Evolutionary conservation across 2,797 vertebrate species (phyloP), one percentile per base, ranked within the genome.

Genomic region (Acipenser ruthenus): DNA sequence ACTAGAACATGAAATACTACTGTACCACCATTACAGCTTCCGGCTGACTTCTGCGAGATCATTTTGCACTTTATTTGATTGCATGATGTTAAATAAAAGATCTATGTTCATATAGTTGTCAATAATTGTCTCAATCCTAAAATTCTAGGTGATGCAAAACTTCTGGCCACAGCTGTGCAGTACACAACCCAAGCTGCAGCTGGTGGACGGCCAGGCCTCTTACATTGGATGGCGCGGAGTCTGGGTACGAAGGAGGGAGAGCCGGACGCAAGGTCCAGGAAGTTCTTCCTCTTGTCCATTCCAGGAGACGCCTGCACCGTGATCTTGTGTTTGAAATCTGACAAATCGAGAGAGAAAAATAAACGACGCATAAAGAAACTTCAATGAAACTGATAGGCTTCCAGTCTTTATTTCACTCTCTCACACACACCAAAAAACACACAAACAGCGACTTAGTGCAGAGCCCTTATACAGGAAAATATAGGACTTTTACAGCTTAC

Each of bases 321-420:
- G 68, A 95, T 94, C 76, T 94, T 93, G 77, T 95, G 93, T 79
- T 95, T 94, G 76, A 95, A 95, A 79, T 94, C 93, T 93, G 81
- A 67, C 7, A 8, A 23, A 12, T 2, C 1, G 7, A 8, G 6
- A 10, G 6, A 10, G 10, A 0, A 23, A 51, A 50, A 9, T 11
- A 5, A 13, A 8, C 15, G 15, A 18, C 15, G n/a, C 61, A 23
- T 18, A 62, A 18, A 7, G 50, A 6, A 10, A 10, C n/a, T 6
- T 47, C n/a, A 2, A 56, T 10, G 10, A n/a, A 56, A 56, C 56
- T 10, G n/a, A n/a, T 10, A n/a, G 53, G n/a, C 66, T 18, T 18
- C 15, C 15, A 18, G 15, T 18, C 15, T 18, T 18, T 18, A 18
- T 18, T 18, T 18, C 15, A 18, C 15, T 18, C 15, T 18, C 15